These are phyloP conservation scores for Monopis laevigella DNA, from an alignment of 2,888 invertebrate species.

Conservation along the genomic window DNA sequence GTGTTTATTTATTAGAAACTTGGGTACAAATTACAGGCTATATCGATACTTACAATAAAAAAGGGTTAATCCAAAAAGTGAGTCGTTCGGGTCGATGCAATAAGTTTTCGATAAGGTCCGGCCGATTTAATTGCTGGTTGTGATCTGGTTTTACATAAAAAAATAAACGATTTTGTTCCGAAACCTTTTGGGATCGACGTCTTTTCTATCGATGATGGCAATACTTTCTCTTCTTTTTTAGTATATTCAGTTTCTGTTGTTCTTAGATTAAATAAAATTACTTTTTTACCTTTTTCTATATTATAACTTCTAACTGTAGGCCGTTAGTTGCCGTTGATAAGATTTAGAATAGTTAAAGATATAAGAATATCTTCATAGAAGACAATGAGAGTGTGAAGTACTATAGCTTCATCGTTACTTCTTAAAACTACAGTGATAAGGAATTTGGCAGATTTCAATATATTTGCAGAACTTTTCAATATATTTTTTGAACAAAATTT, in stretches of 20 bases:
- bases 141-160: constrained; percentile 66
- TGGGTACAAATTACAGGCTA: constrained; percentile 63
- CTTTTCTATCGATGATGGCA: constrained; percentile 46
- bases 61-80: constrained; percentile 66
- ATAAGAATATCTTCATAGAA: background rate
- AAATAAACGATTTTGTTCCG: constrained; percentile 56
- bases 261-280: too few species aligned
- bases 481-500: too few species aligned
- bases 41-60: constrained; percentile 51
- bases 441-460: too few species aligned
- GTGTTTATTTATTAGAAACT: constrained; percentile 66
- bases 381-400: constrained; percentile 1
- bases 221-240: constrained; percentile 63
- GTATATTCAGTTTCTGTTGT: too few species aligned
- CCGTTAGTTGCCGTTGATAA: constrained; percentile 43
- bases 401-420: background rate
- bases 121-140: constrained; percentile 66
- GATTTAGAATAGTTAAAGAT: constrained; percentile 33
- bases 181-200: constrained; percentile 47
- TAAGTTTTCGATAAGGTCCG: constrained; percentile 66
- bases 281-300: too few species aligned
- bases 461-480: too few species aligned
- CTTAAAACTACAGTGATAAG: background rate
- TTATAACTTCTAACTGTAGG: too few species aligned
- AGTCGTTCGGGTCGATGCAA: constrained; percentile 64